Conservation (phyloP, 2,113 vertebrate species). For the Crocuta crocuta region DNA sequence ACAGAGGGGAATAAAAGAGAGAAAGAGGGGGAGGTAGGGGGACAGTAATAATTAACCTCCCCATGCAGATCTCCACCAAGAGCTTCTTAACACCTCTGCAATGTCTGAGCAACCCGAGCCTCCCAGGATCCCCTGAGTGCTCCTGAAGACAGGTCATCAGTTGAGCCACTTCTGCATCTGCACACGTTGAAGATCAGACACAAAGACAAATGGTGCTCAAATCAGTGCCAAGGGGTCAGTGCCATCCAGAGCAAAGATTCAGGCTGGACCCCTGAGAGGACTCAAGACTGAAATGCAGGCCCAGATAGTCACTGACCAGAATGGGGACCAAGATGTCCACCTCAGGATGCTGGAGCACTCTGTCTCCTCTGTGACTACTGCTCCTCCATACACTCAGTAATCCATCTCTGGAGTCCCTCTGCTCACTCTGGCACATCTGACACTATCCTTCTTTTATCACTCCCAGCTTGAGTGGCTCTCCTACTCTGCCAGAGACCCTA, state of each 20-base stretch:
- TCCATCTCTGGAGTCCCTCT: neutral
- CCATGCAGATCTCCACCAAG: neutral
- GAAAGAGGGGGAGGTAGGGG: no score
- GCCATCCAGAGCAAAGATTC: conserved; percentile 52
- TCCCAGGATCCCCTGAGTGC: conserved; percentile 60
- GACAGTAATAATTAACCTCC: conserved; percentile 49
- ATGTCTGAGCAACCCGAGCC: neutral
- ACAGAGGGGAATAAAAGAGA: neutral
- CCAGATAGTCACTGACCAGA: neutral
- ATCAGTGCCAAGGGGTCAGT: conserved; percentile 68
- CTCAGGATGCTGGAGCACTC: neutral
- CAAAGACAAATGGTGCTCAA: conserved; percentile 79
- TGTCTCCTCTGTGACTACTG: neutral
- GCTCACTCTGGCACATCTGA: neutral
- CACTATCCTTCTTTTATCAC: neutral
- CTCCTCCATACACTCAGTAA: no score
- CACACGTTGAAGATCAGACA: conserved; percentile 85
- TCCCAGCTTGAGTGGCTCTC: neutral
- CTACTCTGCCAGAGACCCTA: neutral
- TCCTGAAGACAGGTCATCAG: conserved; percentile 83
- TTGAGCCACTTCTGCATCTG: conserved; percentile 82
- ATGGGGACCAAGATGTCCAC: neutral
- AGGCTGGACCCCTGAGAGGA: conserved; percentile 14
- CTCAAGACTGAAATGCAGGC: conserved; percentile 30
- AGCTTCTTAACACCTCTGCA: conserved; percentile 65